Base-by-base conservation (phyloP, 2,888 invertebrate species). In the Erebia aethiops region DNA sequence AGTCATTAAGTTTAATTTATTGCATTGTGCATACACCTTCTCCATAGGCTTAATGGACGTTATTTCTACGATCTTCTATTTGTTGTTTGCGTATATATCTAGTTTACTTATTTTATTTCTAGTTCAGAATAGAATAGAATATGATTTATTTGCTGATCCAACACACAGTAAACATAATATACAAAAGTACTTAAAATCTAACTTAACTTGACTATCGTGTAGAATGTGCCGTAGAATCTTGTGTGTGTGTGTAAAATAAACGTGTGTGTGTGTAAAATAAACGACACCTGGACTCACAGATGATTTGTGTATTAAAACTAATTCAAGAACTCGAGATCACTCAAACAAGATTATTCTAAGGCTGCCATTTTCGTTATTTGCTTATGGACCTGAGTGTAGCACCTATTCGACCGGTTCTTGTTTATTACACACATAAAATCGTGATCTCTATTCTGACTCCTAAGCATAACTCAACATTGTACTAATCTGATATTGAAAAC, bases 1-100 rank as follows among this genome's bases (percentile, higher is more conserved):
- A 79, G 78, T 84, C 84, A 83, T 87, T 86, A 87, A 85, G 82
- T 71, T 77, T 81, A 84, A 87, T 87, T 86, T 87, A 87, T 84
- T 76, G 77, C 81, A 74, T 57, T 71, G 74, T 76, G 78, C 70
- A 67, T 71, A 73, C 78, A 71, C 71, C 79, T 81, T 80, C 82
- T 83, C 84, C 84, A 84, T 81, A 78, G 78, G 79, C 78, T 79
- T 80, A 80, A 81, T 82, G 78, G 81, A 79, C 14, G 35, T 35
- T 61, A 18, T 68, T 60, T 61, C 51, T 52, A 61, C 18, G 35
- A 54, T 62, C 41, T 56, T 9, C 35, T 52, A 61, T 62, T 63
- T 18, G 52, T 52, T n/a, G 35, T 52, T 54, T 35, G 5, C 18
- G n/a, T 64, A 16, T n/a, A n/a, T 64, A 35, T 64, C 64, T 41